Evolutionary conservation across 2,113 vertebrate genomes (phyloP).

Genomic region (Nibea albiflora): DNA sequence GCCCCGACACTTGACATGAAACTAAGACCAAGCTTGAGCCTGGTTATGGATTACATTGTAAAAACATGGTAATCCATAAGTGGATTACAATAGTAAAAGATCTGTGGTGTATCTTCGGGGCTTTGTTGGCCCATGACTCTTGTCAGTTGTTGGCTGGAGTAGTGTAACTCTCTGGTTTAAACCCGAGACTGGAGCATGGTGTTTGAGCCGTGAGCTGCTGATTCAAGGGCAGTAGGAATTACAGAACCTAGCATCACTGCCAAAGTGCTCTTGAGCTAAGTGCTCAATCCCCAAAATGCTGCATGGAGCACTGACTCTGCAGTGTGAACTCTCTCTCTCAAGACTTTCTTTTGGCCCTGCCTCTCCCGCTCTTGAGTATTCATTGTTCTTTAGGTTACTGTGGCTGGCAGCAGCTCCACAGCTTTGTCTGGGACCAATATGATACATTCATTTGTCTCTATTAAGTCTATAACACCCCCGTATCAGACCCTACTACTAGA

Average conservation of each 20-base stretch:
- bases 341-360: not conserved
- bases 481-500: slow-evolving; percentile 17
- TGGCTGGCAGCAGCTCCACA: slow-evolving; percentile 31
- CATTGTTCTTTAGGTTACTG: slow-evolving; percentile 44
- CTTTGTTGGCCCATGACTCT: slow-evolving; percentile 8
- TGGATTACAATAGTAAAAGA: slow-evolving; percentile 39
- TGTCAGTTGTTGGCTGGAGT: not conserved
- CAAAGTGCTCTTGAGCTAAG: slow-evolving; percentile 55
- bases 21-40: slow-evolving; percentile 4
- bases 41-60: slow-evolving; percentile 32
- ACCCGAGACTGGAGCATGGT: slow-evolving; percentile 21
- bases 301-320: slow-evolving; percentile 22
- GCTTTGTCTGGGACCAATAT: slow-evolving; percentile 43
- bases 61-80: slow-evolving; percentile 28
- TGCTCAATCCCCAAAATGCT: slow-evolving; percentile 3
- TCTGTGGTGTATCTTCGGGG: not conserved
- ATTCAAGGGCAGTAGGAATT: slow-evolving; percentile 35
- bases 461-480: slow-evolving; percentile 31
- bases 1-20: slow-evolving; percentile 18
- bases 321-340: not conserved
- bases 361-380: slow-evolving; percentile 19
- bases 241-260: slow-evolving; percentile 19
- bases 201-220: slow-evolving; percentile 26
- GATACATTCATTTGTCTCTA: slow-evolving; percentile 56
- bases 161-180: slow-evolving; percentile 40